Evolutionary conservation across 1,140 invertebrate genomes (phyloP), one percentile per base, ranked within the genome.

Genomic region (Caerostris darwini): DNA sequence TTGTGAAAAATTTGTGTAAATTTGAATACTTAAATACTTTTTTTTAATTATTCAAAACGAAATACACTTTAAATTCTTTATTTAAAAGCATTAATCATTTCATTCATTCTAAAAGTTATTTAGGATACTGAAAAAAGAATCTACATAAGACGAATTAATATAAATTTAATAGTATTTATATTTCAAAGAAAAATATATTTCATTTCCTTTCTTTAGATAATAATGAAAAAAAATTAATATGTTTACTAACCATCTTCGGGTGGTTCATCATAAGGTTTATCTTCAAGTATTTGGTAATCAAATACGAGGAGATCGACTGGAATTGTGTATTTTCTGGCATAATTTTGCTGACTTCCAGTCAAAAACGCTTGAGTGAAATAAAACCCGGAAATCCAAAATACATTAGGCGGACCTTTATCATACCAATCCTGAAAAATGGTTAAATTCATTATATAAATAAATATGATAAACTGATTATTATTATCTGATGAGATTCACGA

Each of bases 281-380:
- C 94, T 77, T 94, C 81, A 54, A 94, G 14, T 95, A 98, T 97
- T 96, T 97, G 96, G 95, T 97, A 98, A 12, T 96, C 96, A 96
- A 98, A 98, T 7, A 97, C 96, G 57, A 98, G 97, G 2, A 97
- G 97, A 95, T 98, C 98, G 58, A 98, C 98, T 19, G 98, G 97
- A 57, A 98, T 96, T 10, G 97, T 96, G 96, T 98, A 98, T 96
- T 98, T 99, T 95, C 99, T 97, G 6, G 99, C 98, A 96, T 97
- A 99, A 96, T 99, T 99, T 96, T 99, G 99, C 95, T 98, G 97
- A 19, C 97, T 98, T 54, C 98, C 99, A 7, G 99, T 99, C 17
- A 99, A 96, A 96, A 99, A 99, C 7, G 98, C 98, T 96, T 99
- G 98, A 0, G 99, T 99, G 96, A 99, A 99, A 96, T 98, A 99